Evolutionary conservation across 1,140 invertebrate species (phyloP).

Genomic region (Cyphomyrmex costatus): DNA sequence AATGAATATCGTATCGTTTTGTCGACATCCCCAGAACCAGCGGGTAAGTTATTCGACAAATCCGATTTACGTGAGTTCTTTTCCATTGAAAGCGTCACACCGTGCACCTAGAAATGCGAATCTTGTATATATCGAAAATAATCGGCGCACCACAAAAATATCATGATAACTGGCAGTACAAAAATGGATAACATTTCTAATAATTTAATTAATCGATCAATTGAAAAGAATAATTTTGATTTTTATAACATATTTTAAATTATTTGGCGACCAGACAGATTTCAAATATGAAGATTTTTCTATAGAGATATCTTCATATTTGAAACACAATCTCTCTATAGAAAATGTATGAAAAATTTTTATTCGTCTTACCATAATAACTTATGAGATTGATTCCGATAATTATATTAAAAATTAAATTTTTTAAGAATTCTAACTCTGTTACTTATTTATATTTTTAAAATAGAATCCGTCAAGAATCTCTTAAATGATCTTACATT

Average conservation of each 20-base stretch:
- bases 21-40: constrained; percentile 90
- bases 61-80: constrained; percentile 37
- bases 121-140: constrained; percentile 36
- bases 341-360: not conserved
- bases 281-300: not conserved
- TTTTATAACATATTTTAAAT: not conserved
- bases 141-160: not conserved
- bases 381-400: not conserved
- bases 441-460: not conserved
- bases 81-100: constrained; percentile 10
- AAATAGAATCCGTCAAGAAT: not conserved
- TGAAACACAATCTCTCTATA: not conserved
- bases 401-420: not conserved
- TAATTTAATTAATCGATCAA: not conserved
- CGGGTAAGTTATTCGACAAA: constrained; percentile 86
- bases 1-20: constrained; percentile 89
- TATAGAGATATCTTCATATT: not conserved
- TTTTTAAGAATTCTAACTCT: not conserved
- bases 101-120: constrained; percentile 37
- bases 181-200: not conserved
- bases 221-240: not conserved
- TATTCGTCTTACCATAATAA: not conserved
- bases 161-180: not conserved
- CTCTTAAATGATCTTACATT: not conserved
- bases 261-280: not conserved